A percentile compares a stretch with the other conserved stretches of the same genome.
These are phyloP conservation scores for Phoebastria nigripes DNA, from an alignment of 2,797 vertebrate species.

Conservation along the genomic window DNA sequence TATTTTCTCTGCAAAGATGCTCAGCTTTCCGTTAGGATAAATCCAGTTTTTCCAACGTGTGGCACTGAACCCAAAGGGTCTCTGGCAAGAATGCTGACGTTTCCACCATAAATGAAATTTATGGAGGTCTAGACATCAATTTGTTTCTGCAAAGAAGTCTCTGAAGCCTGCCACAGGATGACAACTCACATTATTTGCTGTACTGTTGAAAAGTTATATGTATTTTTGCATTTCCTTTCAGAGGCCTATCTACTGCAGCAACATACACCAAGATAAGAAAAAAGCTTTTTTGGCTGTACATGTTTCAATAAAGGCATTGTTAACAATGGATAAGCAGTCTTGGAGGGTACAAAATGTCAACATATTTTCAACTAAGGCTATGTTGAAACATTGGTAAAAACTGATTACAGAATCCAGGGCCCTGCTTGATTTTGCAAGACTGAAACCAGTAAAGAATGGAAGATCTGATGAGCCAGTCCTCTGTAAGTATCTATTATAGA, in stretches of 20 bases:
- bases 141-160: not conserved
- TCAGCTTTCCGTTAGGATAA: not conserved
- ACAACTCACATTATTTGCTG: not conserved
- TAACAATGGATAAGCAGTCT: slow-evolving; percentile 16
- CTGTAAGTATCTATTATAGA: not conserved
- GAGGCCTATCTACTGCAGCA: slow-evolving; percentile 8
- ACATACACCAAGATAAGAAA: slow-evolving; percentile 36
- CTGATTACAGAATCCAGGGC: slow-evolving; percentile 2
- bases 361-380: slow-evolving; percentile 15
- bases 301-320: slow-evolving; percentile 47
- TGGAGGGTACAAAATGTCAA: slow-evolving; percentile 28
- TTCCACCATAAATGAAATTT: not conserved
- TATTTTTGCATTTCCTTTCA: slow-evolving; percentile 16
- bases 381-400: slow-evolving; percentile 49
- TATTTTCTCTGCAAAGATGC: not conserved
- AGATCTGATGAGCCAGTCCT: slow-evolving; percentile 3
- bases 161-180: not conserved
- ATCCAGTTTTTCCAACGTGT: not conserved
- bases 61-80: not conserved
- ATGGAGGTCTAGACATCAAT: slow-evolving; percentile 1
- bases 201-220: not conserved
- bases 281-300: not conserved
- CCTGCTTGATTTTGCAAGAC: not conserved
- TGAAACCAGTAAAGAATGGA: not conserved
- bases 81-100: not conserved